Percentiles rank a stretch among this genome's conserved stretches.
Conservation (phyloP, 37 sponge, comb jelly and placozoan genomes). For the Bolinopsis microptera region DNA sequence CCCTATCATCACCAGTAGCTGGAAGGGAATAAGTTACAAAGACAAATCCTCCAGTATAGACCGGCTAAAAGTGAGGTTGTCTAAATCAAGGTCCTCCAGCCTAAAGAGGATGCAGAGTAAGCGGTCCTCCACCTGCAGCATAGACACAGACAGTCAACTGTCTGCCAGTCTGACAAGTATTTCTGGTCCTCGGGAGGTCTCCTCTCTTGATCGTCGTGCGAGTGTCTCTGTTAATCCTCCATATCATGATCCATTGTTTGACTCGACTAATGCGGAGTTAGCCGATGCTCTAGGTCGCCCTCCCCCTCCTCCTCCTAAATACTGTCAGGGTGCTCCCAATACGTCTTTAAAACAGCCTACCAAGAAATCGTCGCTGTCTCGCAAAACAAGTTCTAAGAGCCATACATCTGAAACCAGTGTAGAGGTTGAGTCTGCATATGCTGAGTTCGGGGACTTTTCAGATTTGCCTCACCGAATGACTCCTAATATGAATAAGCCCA, state of each 20-base stretch:
- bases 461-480: no score
- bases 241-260: not conserved
- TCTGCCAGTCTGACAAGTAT: not conserved
- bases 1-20: not conserved
- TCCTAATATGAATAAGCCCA: not conserved
- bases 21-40: not conserved
- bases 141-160: not conserved
- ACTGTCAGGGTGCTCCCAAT: not conserved
- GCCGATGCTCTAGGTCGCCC: not conserved
- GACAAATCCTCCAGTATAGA: constrained; percentile 29
- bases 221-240: not conserved
- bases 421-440: not conserved
- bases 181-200: not conserved
- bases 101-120: not conserved
- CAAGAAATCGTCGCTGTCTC: no score
- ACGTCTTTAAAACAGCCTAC: no score
- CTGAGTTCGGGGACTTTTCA: not conserved
- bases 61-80: not conserved
- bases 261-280: not conserved
- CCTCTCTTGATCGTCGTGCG: not conserved
- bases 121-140: not conserved
- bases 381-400: not conserved
- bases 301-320: not conserved
- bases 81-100: not conserved
- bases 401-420: not conserved